These are phyloP conservation scores for Gallinago jamesoni DNA, from an alignment of 2,113 vertebrate species.

Conservation along the genomic window DNA sequence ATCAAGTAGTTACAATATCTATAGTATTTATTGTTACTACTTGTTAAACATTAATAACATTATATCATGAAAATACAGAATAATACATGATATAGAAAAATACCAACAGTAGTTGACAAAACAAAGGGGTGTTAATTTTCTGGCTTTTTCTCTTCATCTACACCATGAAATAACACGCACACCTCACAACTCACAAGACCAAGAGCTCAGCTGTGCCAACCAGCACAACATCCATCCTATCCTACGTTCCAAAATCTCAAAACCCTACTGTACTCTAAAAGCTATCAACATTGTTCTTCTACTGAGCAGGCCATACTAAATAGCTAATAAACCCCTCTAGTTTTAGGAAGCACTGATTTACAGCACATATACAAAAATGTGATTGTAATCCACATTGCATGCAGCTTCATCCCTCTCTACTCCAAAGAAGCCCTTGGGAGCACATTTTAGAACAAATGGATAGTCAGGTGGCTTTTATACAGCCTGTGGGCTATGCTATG, in stretches of 20 bases:
- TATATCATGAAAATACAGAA: not conserved
- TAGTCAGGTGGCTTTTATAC: not conserved
- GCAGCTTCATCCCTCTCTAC: not conserved
- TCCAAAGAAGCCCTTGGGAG: not conserved
- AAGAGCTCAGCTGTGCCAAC: not conserved
- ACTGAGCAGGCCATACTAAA: not conserved
- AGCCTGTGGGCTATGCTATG: not conserved
- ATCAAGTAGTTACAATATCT: not conserved
- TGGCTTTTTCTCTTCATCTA: not conserved
- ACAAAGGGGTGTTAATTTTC: not conserved
- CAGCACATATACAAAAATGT: accelerated
- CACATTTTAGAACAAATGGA: not conserved
- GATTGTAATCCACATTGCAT: not conserved
- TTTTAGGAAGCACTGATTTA: not conserved
- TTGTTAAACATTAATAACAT: not conserved
- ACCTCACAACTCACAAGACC: not conserved
- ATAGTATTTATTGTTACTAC: not conserved
- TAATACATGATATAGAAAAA: not conserved
- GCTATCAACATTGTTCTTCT: not conserved
- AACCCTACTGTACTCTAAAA: not conserved
- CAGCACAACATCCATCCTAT: not conserved
- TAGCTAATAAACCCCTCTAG: not conserved
- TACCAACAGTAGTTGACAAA: not conserved
- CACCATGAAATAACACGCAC: not conserved
- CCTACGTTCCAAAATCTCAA: not conserved